Evolutionary conservation across 2,113 vertebrate genomes (phyloP).

Genomic region (Sisor rabdophorus): DNA sequence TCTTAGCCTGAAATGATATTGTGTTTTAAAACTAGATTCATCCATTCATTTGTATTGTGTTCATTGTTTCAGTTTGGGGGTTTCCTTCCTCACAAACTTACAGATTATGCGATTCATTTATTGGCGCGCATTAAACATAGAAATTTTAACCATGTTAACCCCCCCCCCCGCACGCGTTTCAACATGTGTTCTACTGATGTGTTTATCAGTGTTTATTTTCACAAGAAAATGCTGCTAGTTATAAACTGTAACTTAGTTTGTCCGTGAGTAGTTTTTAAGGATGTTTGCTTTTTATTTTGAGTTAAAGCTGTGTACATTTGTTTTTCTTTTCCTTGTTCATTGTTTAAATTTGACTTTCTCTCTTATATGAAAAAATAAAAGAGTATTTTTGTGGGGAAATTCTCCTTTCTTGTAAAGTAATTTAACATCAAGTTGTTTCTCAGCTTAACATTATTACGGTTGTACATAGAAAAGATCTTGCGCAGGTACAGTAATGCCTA

Average conservation of each 20-base stretch:
- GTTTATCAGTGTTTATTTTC: conserved; percentile 59
- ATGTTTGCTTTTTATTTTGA: conserved; percentile 9
- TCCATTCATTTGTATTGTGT: not conserved
- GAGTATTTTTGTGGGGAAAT: conserved; percentile 41
- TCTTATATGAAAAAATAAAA: conserved; percentile 38
- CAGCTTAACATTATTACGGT: not conserved
- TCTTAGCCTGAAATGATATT: conserved; percentile 71
- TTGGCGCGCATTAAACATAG: not conserved
- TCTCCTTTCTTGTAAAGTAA: not conserved
- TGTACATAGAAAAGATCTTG: not conserved
- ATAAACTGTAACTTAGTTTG: conserved; percentile 71
- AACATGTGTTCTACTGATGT: conserved; percentile 28
- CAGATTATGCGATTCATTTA: not conserved
- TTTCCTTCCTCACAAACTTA: not conserved
- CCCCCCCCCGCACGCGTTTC: too few relatives aligned
- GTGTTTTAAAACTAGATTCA: not conserved
- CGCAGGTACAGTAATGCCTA: not conserved
- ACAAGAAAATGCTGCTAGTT: conserved; percentile 79
- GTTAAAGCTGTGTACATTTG: conserved; percentile 13
- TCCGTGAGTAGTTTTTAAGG: conserved; percentile 50
- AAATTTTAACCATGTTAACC: conserved; percentile 5
- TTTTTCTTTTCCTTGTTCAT: not conserved
- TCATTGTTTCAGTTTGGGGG: not conserved
- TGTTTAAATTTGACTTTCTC: conserved; percentile 7
- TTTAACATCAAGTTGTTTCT: not conserved